Base-by-base conservation (phyloP, 2,113 vertebrate species). In the Camelus dromedarius region DNA sequence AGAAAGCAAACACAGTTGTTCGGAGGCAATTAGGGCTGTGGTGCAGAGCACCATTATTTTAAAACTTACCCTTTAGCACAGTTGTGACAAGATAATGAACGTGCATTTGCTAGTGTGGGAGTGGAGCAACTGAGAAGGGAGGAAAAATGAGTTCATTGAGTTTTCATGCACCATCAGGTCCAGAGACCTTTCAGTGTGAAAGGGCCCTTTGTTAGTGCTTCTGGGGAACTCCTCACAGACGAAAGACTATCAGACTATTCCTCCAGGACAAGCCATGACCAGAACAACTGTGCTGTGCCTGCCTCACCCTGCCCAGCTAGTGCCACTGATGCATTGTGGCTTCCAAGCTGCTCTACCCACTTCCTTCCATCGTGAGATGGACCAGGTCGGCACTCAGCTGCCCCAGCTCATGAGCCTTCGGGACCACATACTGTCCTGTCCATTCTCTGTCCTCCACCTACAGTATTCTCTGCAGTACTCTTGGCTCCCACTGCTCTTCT, bases 61-160 rank as follows among this genome's bases (percentile, higher is more conserved):
- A 93, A 96, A 96, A 97, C 96, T 97, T 96, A 89, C 91, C 95
- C 96, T 82, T 88, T 96, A 95, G 94, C 64, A 91, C 58, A 91
- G 84, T 96, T 97, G 92, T 96, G 97, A 97, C 97, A 98, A 95
- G 97, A 96, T 96, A 97, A 97, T 91, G 91, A 92, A 97, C 96
- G 88, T 94, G 50, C 24, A 42, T 83, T 95, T 91, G 81, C 85
- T 77, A 13, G 50, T 73, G 62, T 96, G 94, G 81, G 81, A 96
- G 80, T 92, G 67, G 66, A 94, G 35, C 60, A 84, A 90, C 70
- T 85, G 73, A 64, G 83, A 60, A 83, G 80, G 90, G 88, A 95
- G 91, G 62, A 90, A 90, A 92, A 96, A 97, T 96, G 95, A 97
- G 50, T 92, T 97, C 88, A 85, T 58, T 75, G 70, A 85, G 62